Conservation (phyloP, 2,113 vertebrate genomes). For the Hemiscyllium ocellatum region DNA sequence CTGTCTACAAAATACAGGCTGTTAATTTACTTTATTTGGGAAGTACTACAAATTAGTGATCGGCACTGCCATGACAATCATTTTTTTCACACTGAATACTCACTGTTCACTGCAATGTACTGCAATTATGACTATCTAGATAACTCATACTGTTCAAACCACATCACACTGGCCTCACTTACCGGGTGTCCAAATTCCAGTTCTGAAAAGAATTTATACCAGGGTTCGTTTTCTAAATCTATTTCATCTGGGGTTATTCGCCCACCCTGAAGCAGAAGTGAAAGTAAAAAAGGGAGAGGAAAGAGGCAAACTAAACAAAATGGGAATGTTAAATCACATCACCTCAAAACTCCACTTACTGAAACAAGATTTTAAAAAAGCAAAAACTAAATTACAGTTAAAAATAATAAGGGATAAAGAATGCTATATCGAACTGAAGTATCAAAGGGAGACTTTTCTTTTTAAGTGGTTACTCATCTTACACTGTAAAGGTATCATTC, state of each 20-base stretch:
- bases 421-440: not conserved
- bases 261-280: constrained; percentile 79
- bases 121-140: not conserved
- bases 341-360: constrained; percentile 44
- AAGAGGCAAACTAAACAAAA: constrained; percentile 62
- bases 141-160: not conserved
- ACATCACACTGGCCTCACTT: constrained; percentile 75
- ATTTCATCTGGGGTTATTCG: constrained; percentile 85
- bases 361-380: constrained; percentile 39
- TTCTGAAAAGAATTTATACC: constrained; percentile 99
- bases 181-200: constrained; percentile 98
- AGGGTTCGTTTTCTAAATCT: constrained; percentile 99
- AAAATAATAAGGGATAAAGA: not conserved
- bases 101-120: not conserved
- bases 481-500: not conserved
- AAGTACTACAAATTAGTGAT: not conserved
- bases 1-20: not conserved
- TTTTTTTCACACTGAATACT: not conserved
- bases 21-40: not conserved
- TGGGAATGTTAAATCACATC: constrained; percentile 50
- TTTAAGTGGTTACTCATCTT: not conserved
- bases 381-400: not conserved
- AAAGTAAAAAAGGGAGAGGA: constrained; percentile 51
- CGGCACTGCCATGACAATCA: not conserved
- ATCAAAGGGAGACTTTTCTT: not conserved